Evolutionary conservation across 2,797 vertebrate species (phyloP).

Genomic region (Falco naumanni): DNA sequence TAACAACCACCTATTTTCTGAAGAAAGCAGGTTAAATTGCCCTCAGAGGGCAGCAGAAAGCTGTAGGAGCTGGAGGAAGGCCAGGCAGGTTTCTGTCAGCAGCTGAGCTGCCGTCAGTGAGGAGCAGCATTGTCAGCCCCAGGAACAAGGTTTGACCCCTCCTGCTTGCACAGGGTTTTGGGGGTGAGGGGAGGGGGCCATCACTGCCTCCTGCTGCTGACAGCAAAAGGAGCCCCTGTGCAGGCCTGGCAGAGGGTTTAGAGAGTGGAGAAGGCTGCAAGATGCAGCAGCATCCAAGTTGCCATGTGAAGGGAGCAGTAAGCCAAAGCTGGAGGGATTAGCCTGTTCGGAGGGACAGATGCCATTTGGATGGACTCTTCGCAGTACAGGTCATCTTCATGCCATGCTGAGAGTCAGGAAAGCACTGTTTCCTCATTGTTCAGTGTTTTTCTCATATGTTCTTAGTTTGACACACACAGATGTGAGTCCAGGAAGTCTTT

Average conservation of each 20-base stretch:
- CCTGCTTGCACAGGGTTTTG: neutral
- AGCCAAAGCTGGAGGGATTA: neutral
- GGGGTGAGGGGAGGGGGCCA: neutral
- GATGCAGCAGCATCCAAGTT: neutral
- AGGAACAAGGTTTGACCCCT: neutral
- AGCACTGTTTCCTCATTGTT: neutral
- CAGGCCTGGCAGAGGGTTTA: neutral
- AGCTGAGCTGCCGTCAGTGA: fast-evolving
- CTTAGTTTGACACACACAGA: neutral
- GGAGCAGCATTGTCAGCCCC: neutral
- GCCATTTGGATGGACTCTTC: neutral
- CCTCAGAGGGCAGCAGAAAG: neutral
- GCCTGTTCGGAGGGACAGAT: neutral
- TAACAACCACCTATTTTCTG: neutral
- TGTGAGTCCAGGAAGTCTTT: neutral
- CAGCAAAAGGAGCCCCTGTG: neutral
- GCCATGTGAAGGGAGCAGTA: neutral
- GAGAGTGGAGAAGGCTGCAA: neutral
- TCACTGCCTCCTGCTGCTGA: neutral
- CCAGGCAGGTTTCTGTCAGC: neutral
- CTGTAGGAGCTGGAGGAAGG: neutral
- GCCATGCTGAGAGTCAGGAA: neutral
- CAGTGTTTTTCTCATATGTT: neutral
- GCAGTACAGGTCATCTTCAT: neutral
- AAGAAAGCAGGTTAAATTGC: neutral